These are phyloP conservation scores for Barnardius zonarius DNA, from an alignment of 2,113 vertebrate species.

Conservation along the genomic window DNA sequence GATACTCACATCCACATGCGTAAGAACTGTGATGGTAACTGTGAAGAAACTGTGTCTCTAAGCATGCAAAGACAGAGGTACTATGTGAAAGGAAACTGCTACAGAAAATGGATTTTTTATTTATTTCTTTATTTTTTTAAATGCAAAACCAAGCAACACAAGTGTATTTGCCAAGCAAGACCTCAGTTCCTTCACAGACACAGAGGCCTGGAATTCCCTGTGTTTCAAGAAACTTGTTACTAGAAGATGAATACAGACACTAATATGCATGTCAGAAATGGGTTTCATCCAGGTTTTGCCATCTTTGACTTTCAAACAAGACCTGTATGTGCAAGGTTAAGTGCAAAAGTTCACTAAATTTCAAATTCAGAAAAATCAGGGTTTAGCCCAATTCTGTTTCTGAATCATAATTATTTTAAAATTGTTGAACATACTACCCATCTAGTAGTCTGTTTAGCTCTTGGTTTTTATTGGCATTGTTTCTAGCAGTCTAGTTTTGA, in stretches of 20 bases:
- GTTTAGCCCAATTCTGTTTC: constrained; percentile 11
- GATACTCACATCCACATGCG: background rate
- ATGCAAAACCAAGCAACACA: background rate
- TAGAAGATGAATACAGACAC: background rate
- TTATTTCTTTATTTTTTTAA: background rate
- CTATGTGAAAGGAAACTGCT: background rate
- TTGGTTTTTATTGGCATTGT: background rate
- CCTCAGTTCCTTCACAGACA: background rate
- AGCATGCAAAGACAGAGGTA: constrained; percentile 20
- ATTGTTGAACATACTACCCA: background rate
- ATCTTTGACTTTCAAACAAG: background rate
- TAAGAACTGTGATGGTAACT: constrained; percentile 13
- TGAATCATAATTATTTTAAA: constrained; percentile 19
- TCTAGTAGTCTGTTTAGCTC: background rate
- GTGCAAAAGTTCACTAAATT: background rate
- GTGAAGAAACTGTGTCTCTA: background rate
- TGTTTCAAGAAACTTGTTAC: background rate
- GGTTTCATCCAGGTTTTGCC: constrained; percentile 13
- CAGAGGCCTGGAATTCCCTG: background rate
- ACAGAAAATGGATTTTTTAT: background rate
- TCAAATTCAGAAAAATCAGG: constrained; percentile 11
- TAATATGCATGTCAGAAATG: background rate
- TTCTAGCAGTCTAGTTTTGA: constrained; percentile 45
- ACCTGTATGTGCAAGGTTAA: background rate
- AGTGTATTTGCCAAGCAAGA: background rate